Conservation (phyloP, 37 sponge, comb jelly and placozoan species). For the Aplysina aerophoba region DNA sequence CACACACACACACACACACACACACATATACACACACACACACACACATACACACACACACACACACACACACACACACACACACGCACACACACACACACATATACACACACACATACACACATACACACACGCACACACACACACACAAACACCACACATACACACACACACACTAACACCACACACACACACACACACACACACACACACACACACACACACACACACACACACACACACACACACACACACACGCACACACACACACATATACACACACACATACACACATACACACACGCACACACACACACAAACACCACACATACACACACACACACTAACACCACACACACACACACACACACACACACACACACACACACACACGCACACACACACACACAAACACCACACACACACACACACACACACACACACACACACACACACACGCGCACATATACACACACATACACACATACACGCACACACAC, state of each 20-base stretch:
- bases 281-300: slow-evolving; percentile 29
- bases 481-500: background rate
- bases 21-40: background rate
- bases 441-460: slow-evolving; percentile 4
- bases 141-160: no score
- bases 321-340: slow-evolving; percentile 22
- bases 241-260: background rate
- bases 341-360: slow-evolving; percentile 32
- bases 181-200: background rate
- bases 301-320: slow-evolving; percentile 31
- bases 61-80: background rate
- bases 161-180: no score
- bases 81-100: slow-evolving; percentile 12
- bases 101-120: slow-evolving; percentile 17
- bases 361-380: slow-evolving; percentile 42
- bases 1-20: background rate
- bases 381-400: slow-evolving; percentile 12
- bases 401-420: slow-evolving; percentile 23
- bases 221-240: slow-evolving; percentile 16
- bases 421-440: slow-evolving; percentile 26
- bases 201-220: slow-evolving; percentile 13
- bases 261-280: slow-evolving; percentile 10
- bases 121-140: slow-evolving; percentile 18
- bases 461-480: background rate
- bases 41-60: no score